A percentile compares a stretch with the other conserved stretches of the same genome.
Evolutionary conservation across 2,888 invertebrate genomes (phyloP).

Genomic region (Spicauda simplicius): DNA sequence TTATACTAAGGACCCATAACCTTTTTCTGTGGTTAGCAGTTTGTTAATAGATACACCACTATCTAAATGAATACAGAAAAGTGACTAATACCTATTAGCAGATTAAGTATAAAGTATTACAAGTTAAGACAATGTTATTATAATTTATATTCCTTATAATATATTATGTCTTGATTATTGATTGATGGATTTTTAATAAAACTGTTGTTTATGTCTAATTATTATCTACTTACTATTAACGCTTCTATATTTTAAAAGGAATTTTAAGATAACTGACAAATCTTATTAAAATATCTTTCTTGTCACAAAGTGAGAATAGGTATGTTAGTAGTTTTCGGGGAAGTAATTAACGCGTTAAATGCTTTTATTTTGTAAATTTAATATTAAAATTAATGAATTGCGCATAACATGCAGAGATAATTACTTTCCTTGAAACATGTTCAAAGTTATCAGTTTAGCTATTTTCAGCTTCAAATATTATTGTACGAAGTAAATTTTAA

Average conservation of each 20-base stretch:
- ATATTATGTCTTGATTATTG: conserved; percentile 8
- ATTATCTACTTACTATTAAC: conserved; percentile 28
- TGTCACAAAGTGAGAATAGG: conserved; percentile 32
- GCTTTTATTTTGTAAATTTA: background rate
- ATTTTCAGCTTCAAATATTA: conserved; percentile 25
- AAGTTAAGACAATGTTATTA: conserved; percentile 31
- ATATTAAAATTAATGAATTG: no score
- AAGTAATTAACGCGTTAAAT: background rate
- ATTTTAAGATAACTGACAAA: conserved; percentile 2
- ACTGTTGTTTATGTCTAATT: conserved; percentile 31
- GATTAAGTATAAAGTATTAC: conserved; percentile 57
- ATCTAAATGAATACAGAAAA: background rate
- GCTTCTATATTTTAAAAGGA: conserved; percentile 24
- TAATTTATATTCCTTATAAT: conserved; percentile 55
- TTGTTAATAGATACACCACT: background rate
- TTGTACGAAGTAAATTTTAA: conserved; percentile 47
- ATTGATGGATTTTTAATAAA: conserved; percentile 13
- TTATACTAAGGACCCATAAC: no score
- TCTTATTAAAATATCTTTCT: conserved; percentile 15
- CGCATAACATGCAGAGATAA: background rate
- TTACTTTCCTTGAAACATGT: conserved; percentile 1
- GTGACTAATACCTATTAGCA: conserved; percentile 35
- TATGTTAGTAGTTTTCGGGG: conserved; percentile 2
- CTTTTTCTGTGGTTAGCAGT: no score
- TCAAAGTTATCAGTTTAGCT: conserved; percentile 5